Evolutionary conservation across 2,888 invertebrate genomes (phyloP), one percentile per base, ranked within the genome.

Genomic region (Desoria tigrina): DNA sequence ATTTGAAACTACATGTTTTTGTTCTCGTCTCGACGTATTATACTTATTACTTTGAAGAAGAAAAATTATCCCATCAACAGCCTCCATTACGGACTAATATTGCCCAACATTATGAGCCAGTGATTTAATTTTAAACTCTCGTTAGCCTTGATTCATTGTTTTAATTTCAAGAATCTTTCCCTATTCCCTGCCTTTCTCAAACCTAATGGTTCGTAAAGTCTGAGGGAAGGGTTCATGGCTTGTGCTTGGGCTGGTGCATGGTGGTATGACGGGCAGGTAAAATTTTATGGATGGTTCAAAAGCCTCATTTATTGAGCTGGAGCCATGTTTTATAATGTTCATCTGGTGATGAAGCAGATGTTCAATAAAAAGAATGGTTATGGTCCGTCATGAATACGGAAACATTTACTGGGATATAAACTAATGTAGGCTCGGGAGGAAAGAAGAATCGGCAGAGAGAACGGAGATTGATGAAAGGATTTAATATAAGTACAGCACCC

Each of bases 371-470:
- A 11, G 16, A 45, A 45, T 45, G 45, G 45, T 21, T 9, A 45
- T 21, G 45, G 4, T 45, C 21, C 6, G 45, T 16, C 45, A 45
- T 45, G 45, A 45, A 45, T 45, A 45, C 45, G 6, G 45, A 45
- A 21, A 45, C 21, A 32, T 45, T 45, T 45, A 45, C 45, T 45
- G 4, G 16, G 45, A 45, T 45, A 45, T 45, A 21, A 45, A 45
- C 21, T 45, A 9, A 45, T 45, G 6, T 45, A 89, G 91, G 90
- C 78, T 88, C 91, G 69, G 92, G 93, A 73, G 94, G 94, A 63
- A 94, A 94, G 82, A 94, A 94, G 82, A 93, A 94, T 80, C 87
- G 94, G 0, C 93, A 93, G 80, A 92, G 94, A 81, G 94, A 94
- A 80, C 86, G 94, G 0, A 86, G 94, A 1, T 83, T 94, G 63